phyloP scores from a whole-genome alignment of 2,888 invertebrate genomes.

The Cryptus viduatorius region DNA sequence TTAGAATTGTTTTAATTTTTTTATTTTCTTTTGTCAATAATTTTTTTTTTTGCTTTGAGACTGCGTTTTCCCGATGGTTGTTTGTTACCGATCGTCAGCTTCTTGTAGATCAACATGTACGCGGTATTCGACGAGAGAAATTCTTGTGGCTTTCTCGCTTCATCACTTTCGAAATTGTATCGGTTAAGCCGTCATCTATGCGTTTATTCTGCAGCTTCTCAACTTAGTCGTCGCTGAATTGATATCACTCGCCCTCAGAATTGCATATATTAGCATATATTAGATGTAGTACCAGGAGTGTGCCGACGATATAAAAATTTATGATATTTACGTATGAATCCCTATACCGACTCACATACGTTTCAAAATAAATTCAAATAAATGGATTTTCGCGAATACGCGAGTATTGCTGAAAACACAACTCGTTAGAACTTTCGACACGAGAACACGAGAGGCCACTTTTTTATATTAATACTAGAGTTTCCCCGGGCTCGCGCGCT shows the following conservation, averaged over 20 bases:
- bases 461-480: no score
- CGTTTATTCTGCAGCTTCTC: constrained; percentile 84
- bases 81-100: constrained; percentile 60
- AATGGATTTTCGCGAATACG: no score
- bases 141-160: constrained; percentile 84
- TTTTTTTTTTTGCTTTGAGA: constrained; percentile 45
- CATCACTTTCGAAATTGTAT: constrained; percentile 77
- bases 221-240: constrained; percentile 88
- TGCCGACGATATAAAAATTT: no score
- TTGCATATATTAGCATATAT: constrained; percentile 81
- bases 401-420: no score
- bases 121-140: constrained; percentile 87
- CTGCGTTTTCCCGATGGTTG: constrained; percentile 42
- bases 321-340: no score
- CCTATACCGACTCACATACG: no score
- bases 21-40: no score
- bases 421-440: no score
- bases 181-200: constrained; percentile 81
- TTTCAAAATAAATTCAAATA: no score
- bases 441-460: no score
- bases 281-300: constrained; percentile 89
- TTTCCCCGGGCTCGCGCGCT: no score
- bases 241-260: constrained; percentile 87
- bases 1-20: no score
- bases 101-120: constrained; percentile 88